phyloP scores from a whole-genome alignment of 2,888 invertebrate species.

The Microctonus aethiopoides region DNA sequence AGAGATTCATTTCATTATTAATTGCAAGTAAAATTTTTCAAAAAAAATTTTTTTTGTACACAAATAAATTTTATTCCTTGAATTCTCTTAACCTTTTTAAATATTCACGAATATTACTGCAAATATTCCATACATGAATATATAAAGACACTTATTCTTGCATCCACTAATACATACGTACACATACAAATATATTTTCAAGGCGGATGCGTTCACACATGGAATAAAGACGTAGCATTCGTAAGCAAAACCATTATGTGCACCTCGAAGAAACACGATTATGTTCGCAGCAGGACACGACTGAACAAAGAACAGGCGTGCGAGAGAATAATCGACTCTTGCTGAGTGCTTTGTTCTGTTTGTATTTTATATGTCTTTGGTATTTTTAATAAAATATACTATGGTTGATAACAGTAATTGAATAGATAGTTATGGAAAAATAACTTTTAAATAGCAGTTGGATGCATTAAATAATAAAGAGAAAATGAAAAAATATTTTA shows the following conservation, averaged over 20 bases:
- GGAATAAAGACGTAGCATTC: constrained; percentile 21
- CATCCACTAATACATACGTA: neutral
- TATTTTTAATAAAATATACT: neutral
- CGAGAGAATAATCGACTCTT: constrained; percentile 17
- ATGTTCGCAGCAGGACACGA: constrained; percentile 39
- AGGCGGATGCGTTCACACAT: constrained; percentile 12
- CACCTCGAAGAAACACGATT: constrained; percentile 39
- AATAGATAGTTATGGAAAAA: neutral
- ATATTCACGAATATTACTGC: too few species aligned
- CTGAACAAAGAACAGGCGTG: constrained; percentile 38
- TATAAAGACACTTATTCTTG: too few species aligned
- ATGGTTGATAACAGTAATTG: constrained; percentile 1
- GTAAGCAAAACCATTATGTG: constrained; percentile 25
- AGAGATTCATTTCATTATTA: too few species aligned
- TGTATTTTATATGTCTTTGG: neutral
- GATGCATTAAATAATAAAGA: neutral
- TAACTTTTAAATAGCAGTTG: too few species aligned
- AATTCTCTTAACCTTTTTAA: too few species aligned
- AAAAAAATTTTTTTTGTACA: too few species aligned
- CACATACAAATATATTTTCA: neutral
- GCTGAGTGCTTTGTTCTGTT: constrained; percentile 14
- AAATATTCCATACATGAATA: too few species aligned
- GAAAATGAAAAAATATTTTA: neutral
- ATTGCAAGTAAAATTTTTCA: too few species aligned
- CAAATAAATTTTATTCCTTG: too few species aligned